A percentile compares a stretch with the other conserved stretches of the same genome.
phyloP scores from a whole-genome alignment of 1,140 invertebrate species.

The Luehdorfia chinensis region DNA sequence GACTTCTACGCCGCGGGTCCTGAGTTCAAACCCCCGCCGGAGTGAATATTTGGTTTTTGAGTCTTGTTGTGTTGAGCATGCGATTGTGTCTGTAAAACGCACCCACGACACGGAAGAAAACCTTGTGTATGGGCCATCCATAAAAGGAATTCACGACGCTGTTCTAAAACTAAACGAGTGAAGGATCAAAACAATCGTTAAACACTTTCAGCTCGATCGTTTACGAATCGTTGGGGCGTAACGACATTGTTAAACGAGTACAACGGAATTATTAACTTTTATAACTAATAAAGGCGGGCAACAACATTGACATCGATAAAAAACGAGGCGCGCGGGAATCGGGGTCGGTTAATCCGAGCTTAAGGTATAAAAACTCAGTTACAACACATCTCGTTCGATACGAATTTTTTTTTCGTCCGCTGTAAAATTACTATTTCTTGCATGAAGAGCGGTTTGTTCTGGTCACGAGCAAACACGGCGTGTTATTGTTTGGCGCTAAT shows the following conservation, averaged over 20 bases:
- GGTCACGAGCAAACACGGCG: neutral
- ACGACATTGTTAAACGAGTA: neutral
- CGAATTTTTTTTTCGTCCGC: neutral
- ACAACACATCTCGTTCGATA: conserved; percentile 5
- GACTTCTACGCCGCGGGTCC: too few relatives aligned
- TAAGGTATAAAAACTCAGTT: neutral
- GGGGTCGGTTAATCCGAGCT: neutral
- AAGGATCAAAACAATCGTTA: neutral
- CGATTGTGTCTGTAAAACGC: too few relatives aligned
- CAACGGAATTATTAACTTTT: neutral
- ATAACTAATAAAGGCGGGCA: neutral
- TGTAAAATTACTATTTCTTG: conserved; percentile 2
- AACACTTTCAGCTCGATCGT: neutral
- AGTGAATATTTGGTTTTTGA: too few relatives aligned
- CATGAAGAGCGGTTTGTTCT: conserved; percentile 8
- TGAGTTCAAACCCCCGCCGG: too few relatives aligned
- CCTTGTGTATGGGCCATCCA: too few relatives aligned
- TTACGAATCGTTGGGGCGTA: neutral
- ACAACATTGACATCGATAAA: conserved; percentile 17
- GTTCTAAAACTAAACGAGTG: too few relatives aligned
- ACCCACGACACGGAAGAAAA: too few relatives aligned
- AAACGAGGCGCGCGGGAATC: conserved; percentile 11
- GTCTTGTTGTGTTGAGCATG: too few relatives aligned
- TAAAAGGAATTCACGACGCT: too few relatives aligned
- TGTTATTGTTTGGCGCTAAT: neutral